A percentile compares a stretch with the other conserved stretches of the same genome.
Evolutionary conservation across 1,140 invertebrate species (phyloP).

Genomic region (Drosophila albomicans): DNA sequence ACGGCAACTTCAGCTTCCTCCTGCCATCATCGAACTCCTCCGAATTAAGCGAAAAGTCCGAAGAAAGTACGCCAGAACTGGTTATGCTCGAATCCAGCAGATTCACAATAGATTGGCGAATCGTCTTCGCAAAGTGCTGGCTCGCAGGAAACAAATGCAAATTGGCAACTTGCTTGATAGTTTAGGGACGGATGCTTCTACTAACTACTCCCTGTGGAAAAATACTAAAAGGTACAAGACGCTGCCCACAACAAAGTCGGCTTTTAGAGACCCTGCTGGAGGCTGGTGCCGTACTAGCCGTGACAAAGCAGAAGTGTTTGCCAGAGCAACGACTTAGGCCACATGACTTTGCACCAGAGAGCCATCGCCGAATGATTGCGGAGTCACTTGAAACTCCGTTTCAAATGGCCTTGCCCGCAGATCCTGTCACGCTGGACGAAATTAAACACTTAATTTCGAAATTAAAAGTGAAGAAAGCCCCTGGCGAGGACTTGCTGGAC

Average conservation of each 20-base stretch:
- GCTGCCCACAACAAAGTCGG: neutral
- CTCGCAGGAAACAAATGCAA: no score
- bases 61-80: no score
- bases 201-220: slow-evolving; percentile 8
- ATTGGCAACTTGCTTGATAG: no score
- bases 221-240: slow-evolving; percentile 10
- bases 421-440: neutral
- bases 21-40: no score
- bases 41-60: no score
- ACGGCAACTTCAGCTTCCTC: no score
- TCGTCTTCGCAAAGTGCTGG: no score
- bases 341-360: neutral
- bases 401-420: neutral
- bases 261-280: neutral
- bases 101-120: no score
- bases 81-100: no score
- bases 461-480: no score
- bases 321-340: neutral
- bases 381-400: neutral
- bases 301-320: neutral
- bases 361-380: neutral
- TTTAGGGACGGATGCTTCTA: no score
- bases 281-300: neutral
- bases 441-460: no score
- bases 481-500: neutral